Evolutionary conservation across 2,113 vertebrate species (phyloP).

Genomic region (Procavia capensis): DNA sequence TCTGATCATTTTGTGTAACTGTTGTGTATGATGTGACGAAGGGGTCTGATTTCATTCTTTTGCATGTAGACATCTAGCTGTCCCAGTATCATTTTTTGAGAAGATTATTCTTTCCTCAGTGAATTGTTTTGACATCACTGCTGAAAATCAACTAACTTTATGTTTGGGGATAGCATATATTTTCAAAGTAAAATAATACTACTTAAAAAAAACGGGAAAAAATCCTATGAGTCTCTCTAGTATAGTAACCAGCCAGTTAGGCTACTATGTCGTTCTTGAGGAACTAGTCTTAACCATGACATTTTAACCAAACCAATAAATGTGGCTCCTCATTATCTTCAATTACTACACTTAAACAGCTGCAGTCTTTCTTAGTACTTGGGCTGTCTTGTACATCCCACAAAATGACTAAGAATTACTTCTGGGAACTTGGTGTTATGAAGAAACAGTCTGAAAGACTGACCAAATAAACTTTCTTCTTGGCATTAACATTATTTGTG

Average conservation of each 20-base stretch:
- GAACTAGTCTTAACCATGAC: neutral
- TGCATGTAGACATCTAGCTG: too few relatives aligned
- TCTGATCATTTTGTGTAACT: too few relatives aligned
- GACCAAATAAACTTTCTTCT: slow-evolving; percentile 6
- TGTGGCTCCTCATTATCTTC: neutral
- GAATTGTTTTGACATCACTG: neutral
- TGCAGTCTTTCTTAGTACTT: slow-evolving; percentile 3
- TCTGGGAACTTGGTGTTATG: slow-evolving; percentile 28
- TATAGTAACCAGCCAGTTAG: neutral
- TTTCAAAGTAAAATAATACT: neutral
- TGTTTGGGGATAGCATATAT: neutral
- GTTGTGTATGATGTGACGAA: too few relatives aligned
- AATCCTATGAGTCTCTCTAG: neutral
- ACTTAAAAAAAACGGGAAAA: neutral
- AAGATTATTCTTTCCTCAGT: neutral
- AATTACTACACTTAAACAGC: neutral
- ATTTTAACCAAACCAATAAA: slow-evolving; percentile 14
- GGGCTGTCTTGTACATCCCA: neutral
- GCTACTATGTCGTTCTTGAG: neutral
- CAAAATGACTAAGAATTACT: slow-evolving; percentile 43
- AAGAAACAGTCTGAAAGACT: slow-evolving; percentile 47
- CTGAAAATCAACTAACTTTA: neutral
- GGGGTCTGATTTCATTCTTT: too few relatives aligned
- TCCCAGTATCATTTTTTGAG: neutral
- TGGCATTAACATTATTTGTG: neutral